Percentiles rank a stretch among this genome's conserved stretches.
These are phyloP conservation scores for Betta splendens DNA, from an alignment of 2,797 vertebrate species.

Conservation along the genomic window DNA sequence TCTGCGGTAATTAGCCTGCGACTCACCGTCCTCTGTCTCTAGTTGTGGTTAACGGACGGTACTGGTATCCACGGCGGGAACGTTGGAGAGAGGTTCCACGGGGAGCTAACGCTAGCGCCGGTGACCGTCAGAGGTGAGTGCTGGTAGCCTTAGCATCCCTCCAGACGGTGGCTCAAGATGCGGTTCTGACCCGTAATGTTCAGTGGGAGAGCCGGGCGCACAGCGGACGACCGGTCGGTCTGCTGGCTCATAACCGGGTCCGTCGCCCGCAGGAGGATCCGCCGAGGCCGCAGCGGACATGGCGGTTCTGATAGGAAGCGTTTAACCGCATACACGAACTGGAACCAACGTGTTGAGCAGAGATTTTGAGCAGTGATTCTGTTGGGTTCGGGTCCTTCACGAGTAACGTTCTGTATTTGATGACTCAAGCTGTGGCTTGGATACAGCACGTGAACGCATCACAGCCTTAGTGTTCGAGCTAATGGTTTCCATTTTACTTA, in stretches of 20 bases:
- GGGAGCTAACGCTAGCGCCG: slow-evolving; percentile 20
- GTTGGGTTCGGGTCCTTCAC: background rate
- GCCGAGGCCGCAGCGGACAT: rapidly evolving
- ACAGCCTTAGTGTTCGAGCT: no score
- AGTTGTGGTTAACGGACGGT: background rate
- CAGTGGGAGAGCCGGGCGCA: background rate
- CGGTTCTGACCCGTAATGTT: background rate
- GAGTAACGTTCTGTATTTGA: no score
- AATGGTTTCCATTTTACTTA: no score
- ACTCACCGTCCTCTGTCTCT: rapidly evolving
- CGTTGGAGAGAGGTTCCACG: slow-evolving; percentile 15
- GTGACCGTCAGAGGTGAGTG: slow-evolving; percentile 35
- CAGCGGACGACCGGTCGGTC: background rate
- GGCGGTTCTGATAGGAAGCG: background rate
- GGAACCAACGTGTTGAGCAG: no score
- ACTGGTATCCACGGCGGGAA: no score
- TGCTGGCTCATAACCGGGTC: background rate
- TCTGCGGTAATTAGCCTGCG: rapidly evolving
- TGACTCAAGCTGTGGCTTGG: no score
- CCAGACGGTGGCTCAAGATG: background rate
- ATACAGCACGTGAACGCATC: no score
- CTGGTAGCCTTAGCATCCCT: slow-evolving; percentile 20
- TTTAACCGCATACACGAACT: no score
- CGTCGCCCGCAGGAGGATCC: background rate
- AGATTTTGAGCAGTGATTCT: no score